These are phyloP conservation scores for Babyrousa celebensis DNA, from an alignment of 2,797 vertebrate species.

Conservation along the genomic window DNA sequence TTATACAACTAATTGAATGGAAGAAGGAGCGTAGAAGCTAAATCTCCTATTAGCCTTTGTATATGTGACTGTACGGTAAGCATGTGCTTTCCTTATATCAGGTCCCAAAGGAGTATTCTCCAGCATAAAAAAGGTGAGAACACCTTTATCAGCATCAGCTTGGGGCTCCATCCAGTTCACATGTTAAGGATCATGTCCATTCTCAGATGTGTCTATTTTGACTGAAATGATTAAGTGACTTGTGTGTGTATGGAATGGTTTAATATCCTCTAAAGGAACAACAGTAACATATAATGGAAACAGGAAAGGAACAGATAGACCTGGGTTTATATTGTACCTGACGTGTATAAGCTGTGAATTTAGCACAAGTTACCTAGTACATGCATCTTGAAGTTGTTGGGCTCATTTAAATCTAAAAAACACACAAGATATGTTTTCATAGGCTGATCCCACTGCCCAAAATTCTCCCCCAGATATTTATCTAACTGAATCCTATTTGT, in stretches of 20 bases:
- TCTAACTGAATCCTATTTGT: background rate
- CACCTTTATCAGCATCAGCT: background rate
- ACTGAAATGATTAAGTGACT: conserved; percentile 6
- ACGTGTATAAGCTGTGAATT: background rate
- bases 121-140: conserved; percentile 1
- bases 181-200: background rate
- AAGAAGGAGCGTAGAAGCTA: background rate
- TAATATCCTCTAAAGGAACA: background rate
- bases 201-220: conserved; percentile 26
- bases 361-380: conserved; percentile 9
- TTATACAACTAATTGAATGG: background rate
- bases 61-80: background rate
- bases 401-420: conserved; percentile 49
- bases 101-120: background rate
- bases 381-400: background rate
- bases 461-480: conserved; percentile 10
- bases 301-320: background rate
- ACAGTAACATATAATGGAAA: background rate
- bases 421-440: background rate
- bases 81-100: background rate
- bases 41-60: conserved; percentile 1
- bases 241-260: background rate
- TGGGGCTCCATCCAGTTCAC: background rate
- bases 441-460: background rate
- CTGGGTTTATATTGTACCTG: conserved; percentile 24